phyloP scores from a whole-genome alignment of 2,888 invertebrate species.

The Macaria notata region DNA sequence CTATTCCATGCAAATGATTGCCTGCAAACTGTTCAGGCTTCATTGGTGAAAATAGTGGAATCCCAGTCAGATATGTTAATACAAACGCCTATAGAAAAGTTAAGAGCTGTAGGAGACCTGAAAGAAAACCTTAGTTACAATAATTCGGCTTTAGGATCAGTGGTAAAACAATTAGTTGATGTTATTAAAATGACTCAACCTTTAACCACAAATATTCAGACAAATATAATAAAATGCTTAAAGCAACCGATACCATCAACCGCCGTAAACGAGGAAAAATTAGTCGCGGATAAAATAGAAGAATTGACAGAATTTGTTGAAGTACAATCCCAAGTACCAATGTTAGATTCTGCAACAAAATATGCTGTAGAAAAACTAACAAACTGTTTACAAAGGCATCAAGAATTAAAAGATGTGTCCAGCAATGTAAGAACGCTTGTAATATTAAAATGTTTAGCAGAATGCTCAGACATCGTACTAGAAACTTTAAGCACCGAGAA shows the following conservation, averaged over 20 bases:
- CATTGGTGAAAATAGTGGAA: slow-evolving; percentile 52
- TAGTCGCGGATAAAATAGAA: slow-evolving; percentile 43
- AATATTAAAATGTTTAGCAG: slow-evolving; percentile 61
- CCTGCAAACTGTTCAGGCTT: slow-evolving; percentile 48
- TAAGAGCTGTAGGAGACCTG: slow-evolving; percentile 39
- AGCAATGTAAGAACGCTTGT: slow-evolving; percentile 60
- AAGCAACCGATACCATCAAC: slow-evolving; percentile 27
- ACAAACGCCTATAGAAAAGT: slow-evolving; percentile 45
- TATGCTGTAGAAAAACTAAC: slow-evolving; percentile 44
- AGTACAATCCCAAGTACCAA: slow-evolving; percentile 32
- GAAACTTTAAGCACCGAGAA: slow-evolving; percentile 31
- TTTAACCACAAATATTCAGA: slow-evolving; percentile 38
- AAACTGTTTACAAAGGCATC: slow-evolving; percentile 52
- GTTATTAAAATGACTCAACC: slow-evolving; percentile 43
- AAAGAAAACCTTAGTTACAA: slow-evolving; percentile 31
- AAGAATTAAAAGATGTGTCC: slow-evolving; percentile 55
- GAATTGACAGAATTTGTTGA: slow-evolving; percentile 42
- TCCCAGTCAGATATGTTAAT: slow-evolving; percentile 54
- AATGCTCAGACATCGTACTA: slow-evolving; percentile 58
- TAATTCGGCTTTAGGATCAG: slow-evolving; percentile 35
- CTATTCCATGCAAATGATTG: slow-evolving; percentile 52
- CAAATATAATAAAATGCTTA: slow-evolving; percentile 46
- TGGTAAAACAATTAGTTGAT: slow-evolving; percentile 38
- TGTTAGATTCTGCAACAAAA: slow-evolving; percentile 31
- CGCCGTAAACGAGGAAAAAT: slow-evolving; percentile 32